Base-by-base conservation (phyloP, 1,140 invertebrate species). In the Papilio dardanus region DNA sequence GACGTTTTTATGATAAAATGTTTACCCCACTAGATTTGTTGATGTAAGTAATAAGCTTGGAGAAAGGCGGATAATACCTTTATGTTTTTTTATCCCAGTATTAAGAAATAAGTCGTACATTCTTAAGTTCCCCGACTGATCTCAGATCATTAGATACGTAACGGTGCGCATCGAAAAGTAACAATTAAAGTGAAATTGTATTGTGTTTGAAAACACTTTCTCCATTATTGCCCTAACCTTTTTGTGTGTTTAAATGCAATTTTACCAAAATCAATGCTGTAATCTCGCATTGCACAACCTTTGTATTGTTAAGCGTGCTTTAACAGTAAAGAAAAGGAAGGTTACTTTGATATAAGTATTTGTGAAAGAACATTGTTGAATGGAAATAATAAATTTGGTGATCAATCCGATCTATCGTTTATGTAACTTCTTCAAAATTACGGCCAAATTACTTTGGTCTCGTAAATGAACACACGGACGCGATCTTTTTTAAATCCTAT, bases 181-280 rank as follows among this genome's bases (percentile, higher is more conserved):
- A 62, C 54, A 62, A 28, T 62, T 28, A 62, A 62, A 62, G 54
- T 30, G 54, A 62, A 62, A 62, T 62, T 30, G 54, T 62, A 62
- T 62, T 62, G 54, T 62, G 21, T 62, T 62, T 62, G 24, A 30
- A 30, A 58, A 62, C 12, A 28, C 54, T 62, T 62, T 62, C 54
- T 14, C 54, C 30, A 62, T 30, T 12, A 62, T 62, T 62, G 12
- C 3, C 24, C 24, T 62, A 62, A 3, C 10, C 30, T 28, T 30
- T 62, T 30, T 62, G 14, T 46, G 42, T 62, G 3, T 62, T 28
- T 62, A 28, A 21, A 54, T 10, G 10, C 3, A 28, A 3, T 62
- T 16, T 12, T 28, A 14, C 24, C n/a, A n/a, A n/a, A n/a, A n/a
- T n/a, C n/a, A 14, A 62, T 30, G 1, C 30, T 14, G 24, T 16